A percentile compares a stretch with the other conserved stretches of the same genome.
Conservation (phyloP, 2,888 invertebrate genomes). For the Macrosiphum euphorbiae region DNA sequence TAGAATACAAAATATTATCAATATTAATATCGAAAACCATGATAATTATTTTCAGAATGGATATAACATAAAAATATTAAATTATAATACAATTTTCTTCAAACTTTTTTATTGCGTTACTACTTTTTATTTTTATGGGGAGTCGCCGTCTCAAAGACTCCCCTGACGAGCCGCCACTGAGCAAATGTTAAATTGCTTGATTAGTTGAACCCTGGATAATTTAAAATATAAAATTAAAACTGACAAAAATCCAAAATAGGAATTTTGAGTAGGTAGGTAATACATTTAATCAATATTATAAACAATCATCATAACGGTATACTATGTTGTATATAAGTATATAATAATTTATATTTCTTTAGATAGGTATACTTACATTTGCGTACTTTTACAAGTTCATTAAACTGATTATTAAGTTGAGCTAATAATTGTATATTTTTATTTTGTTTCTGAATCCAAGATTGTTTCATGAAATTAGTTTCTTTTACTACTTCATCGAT, state of each 20-base stretch:
- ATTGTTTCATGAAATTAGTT: constrained; percentile 78
- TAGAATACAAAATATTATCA: too few species aligned
- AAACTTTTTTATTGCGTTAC: too few species aligned
- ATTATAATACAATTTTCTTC: too few species aligned
- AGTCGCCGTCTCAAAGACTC: too few species aligned
- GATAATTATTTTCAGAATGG: too few species aligned
- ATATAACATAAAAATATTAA: too few species aligned
- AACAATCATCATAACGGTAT: not conserved
- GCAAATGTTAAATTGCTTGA: not conserved
- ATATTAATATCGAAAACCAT: too few species aligned
- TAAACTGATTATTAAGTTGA: constrained; percentile 78
- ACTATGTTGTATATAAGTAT: not conserved
- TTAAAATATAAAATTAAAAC: not conserved
- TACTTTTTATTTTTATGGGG: too few species aligned
- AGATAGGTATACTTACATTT: constrained; percentile 75
- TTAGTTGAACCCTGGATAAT: not conserved
- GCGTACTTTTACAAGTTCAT: constrained; percentile 79
- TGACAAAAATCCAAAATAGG: not conserved
- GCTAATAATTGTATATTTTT: constrained; percentile 79
- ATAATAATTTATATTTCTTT: not conserved
- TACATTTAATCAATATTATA: not conserved
- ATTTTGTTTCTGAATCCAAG: constrained; percentile 84
- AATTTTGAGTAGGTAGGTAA: too few species aligned
- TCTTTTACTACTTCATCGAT: constrained; percentile 75
- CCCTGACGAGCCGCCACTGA: too few species aligned